These are phyloP conservation scores for Pheosia tremula DNA, from an alignment of 2,888 invertebrate species.

Conservation along the genomic window DNA sequence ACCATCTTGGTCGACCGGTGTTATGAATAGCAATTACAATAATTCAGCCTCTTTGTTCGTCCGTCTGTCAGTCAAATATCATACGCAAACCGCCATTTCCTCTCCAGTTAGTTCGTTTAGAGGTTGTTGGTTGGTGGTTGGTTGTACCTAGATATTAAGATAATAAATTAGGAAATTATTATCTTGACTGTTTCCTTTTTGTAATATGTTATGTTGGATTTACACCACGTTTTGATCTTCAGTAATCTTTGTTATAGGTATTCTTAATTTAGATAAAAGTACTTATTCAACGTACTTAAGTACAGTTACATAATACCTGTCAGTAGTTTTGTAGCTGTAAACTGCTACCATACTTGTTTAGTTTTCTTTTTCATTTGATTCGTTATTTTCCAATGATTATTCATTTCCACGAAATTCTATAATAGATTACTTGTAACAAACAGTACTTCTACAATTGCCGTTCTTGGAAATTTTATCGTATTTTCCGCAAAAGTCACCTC, in stretches of 20 bases:
- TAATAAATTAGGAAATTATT: slow-evolving; percentile 9
- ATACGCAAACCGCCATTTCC: slow-evolving; percentile 55
- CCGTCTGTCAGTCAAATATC: slow-evolving; percentile 50
- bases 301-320: too few species aligned
- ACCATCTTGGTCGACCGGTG: slow-evolving; percentile 48
- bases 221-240: not conserved
- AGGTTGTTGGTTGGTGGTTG: slow-evolving; percentile 24
- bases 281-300: too few species aligned
- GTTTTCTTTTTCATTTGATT: too few species aligned
- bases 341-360: too few species aligned
- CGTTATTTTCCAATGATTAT: too few species aligned
- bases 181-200: slow-evolving; percentile 10
- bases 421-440: not conserved
- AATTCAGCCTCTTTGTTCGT: slow-evolving; percentile 59
- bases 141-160: slow-evolving; percentile 15
- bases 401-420: not conserved
- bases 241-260: not conserved
- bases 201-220: not conserved
- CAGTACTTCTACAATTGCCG: not conserved
- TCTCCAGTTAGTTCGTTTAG: slow-evolving; percentile 31
- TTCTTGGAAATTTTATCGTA: not conserved
- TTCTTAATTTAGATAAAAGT: too few species aligned
- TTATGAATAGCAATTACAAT: slow-evolving; percentile 57
- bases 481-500: not conserved
- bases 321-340: too few species aligned